Evolutionary conservation across 2,113 vertebrate species (phyloP).

Genomic region (Lepus europaeus): DNA sequence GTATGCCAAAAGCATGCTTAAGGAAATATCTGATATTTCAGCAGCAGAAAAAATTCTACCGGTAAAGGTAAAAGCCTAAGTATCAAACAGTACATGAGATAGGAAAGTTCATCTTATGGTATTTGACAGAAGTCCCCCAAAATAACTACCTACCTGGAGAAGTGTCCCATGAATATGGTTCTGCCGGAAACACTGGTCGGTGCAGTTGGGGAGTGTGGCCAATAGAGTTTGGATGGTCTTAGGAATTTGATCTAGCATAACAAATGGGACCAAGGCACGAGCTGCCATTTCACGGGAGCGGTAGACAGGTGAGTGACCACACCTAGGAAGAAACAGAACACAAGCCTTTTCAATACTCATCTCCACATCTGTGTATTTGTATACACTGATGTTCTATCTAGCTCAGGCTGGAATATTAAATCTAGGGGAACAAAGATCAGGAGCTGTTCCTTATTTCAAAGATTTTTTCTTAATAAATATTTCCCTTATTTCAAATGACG

Average conservation of each 20-base stretch:
- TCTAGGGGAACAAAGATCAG: background rate
- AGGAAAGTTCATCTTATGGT: background rate
- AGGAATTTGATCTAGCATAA: constrained; percentile 90
- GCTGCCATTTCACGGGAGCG: constrained; percentile 95
- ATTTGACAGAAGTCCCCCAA: background rate
- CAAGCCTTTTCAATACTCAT: background rate
- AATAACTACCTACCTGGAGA: constrained; percentile 91
- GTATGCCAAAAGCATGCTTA: background rate
- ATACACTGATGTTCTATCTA: background rate
- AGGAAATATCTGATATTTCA: background rate
- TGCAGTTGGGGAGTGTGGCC: constrained; percentile 88
- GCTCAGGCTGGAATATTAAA: background rate
- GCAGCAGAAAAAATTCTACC: background rate
- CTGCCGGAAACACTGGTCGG: constrained; percentile 87
- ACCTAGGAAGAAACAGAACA: constrained; percentile 87
- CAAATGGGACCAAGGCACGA: constrained; percentile 95
- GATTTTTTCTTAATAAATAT: background rate
- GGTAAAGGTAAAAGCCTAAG: background rate
- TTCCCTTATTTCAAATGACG: constrained; percentile 10
- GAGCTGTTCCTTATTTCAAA: constrained; percentile 27
- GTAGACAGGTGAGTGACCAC: constrained; percentile 92
- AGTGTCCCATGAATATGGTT: constrained; percentile 95
- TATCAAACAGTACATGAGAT: background rate
- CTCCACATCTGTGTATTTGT: background rate
- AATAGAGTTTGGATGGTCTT: constrained; percentile 88